phyloP scores from a whole-genome alignment of 2,888 invertebrate species.

The Ectemnius continuus region DNA sequence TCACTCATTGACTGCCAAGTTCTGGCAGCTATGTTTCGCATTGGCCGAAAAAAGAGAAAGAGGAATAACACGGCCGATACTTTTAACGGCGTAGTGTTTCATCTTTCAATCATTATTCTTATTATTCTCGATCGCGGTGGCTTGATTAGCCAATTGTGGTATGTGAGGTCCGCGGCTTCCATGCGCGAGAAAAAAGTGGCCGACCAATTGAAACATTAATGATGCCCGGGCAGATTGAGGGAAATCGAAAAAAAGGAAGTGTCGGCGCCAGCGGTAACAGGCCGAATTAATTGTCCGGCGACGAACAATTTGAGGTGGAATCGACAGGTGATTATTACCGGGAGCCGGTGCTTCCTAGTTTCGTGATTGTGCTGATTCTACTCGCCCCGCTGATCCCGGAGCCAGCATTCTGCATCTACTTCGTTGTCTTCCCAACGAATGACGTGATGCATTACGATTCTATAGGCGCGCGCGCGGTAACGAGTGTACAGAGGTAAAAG shows the following conservation, averaged over 20 bases:
- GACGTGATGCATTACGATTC: conserved; percentile 55
- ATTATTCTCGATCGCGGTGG: conserved; percentile 14
- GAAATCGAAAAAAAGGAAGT: background rate
- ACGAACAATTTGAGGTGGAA: conserved; percentile 2
- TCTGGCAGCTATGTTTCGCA: conserved; percentile 46
- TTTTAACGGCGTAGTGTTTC: conserved; percentile 50
- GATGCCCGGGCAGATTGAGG: conserved; percentile 16
- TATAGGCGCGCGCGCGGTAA: conserved; percentile 38
- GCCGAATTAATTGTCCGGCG: conserved; percentile 17
- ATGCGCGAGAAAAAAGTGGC: conserved; percentile 37
- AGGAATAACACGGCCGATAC: conserved; percentile 27
- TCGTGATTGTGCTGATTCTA: conserved; percentile 9
- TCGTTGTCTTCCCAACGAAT: conserved; percentile 37
- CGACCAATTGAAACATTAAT: conserved; percentile 52
- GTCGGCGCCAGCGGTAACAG: background rate
- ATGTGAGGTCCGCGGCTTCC: conserved; percentile 14
- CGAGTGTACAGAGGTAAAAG: conserved; percentile 37
- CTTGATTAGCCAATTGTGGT: background rate
- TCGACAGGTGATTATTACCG: conserved; percentile 2
- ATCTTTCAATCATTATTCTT: conserved; percentile 59
- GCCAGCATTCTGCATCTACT: background rate
- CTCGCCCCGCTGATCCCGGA: conserved; percentile 31
- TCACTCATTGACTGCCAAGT: conserved; percentile 60
- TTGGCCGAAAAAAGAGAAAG: conserved; percentile 9
- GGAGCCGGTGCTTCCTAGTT: background rate